Conservation (phyloP, 2,797 vertebrate species). For the Craterocephalus amniculus region DNA sequence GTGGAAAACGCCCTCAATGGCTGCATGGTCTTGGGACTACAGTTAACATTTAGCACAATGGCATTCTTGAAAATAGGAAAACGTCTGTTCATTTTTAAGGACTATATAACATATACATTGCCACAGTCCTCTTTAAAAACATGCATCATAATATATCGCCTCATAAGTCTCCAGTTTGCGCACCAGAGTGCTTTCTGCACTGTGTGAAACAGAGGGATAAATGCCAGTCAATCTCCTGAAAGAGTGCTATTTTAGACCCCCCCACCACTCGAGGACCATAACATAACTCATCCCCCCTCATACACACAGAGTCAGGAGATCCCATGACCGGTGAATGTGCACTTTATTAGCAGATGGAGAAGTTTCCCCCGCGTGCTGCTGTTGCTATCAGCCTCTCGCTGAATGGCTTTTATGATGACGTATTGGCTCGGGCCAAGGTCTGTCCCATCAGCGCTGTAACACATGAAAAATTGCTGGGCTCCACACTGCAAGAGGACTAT, state of each 20-base stretch:
- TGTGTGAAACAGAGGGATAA: slow-evolving; percentile 43
- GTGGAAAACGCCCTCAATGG: slow-evolving; percentile 39
- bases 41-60: slow-evolving; percentile 51
- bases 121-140: slow-evolving; percentile 32
- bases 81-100: slow-evolving; percentile 20
- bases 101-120: background rate
- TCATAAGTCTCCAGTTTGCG: slow-evolving; percentile 25
- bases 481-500: slow-evolving; percentile 15
- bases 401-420: slow-evolving; percentile 67
- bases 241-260: slow-evolving; percentile 77
- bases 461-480: slow-evolving; percentile 41
- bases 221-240: slow-evolving; percentile 79
- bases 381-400: slow-evolving; percentile 58
- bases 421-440: slow-evolving; percentile 40
- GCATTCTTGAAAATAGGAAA: slow-evolving; percentile 36
- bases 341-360: slow-evolving; percentile 75
- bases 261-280: slow-evolving; percentile 67
- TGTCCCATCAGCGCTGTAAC: slow-evolving; percentile 57
- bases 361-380: slow-evolving; percentile 55
- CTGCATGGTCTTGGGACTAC: slow-evolving; percentile 30
- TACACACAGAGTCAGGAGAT: slow-evolving; percentile 43
- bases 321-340: slow-evolving; percentile 64
- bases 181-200: slow-evolving; percentile 1
- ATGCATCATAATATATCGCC: slow-evolving; percentile 27
- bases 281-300: slow-evolving; percentile 72